These are phyloP conservation scores for Hystrix cristata DNA, from an alignment of 2,113 vertebrate species.

Conservation along the genomic window DNA sequence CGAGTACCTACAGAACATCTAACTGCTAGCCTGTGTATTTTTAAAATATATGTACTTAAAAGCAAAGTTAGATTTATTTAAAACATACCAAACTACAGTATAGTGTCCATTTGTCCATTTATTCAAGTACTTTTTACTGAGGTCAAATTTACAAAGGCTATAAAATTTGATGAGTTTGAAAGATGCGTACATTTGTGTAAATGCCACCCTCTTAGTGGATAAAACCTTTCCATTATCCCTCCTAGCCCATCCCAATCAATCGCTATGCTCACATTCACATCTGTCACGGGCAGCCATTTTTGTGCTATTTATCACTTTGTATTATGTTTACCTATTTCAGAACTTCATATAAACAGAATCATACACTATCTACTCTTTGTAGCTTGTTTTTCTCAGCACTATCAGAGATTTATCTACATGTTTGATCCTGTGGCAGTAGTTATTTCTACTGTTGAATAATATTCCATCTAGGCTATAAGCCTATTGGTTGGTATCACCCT, in stretches of 20 bases:
- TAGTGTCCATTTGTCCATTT: not conserved
- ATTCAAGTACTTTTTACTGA: conserved; percentile 4
- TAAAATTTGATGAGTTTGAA: not conserved
- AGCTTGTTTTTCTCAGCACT: not conserved
- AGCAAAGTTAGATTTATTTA: conserved; percentile 36
- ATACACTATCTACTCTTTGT: not conserved
- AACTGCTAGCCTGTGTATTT: not conserved
- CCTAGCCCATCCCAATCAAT: not conserved
- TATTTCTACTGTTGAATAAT: not conserved
- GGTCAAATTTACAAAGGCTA: not conserved
- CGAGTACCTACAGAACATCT: not conserved
- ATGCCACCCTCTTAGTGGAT: not conserved
- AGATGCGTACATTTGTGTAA: not conserved
- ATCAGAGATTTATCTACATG: not conserved
- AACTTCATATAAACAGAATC: not conserved
- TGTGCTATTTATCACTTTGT: not conserved
- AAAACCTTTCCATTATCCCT: not conserved
- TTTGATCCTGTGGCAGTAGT: not conserved
- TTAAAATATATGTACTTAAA: not conserved
- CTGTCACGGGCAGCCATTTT: not conserved
- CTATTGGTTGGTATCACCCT: not conserved
- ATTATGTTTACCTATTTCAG: not conserved
- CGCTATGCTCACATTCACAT: not conserved
- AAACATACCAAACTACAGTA: conserved; percentile 19
- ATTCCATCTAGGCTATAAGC: not conserved